Conservation (phyloP, 2,113 vertebrate species). For the Orthonyx spaldingii region DNA sequence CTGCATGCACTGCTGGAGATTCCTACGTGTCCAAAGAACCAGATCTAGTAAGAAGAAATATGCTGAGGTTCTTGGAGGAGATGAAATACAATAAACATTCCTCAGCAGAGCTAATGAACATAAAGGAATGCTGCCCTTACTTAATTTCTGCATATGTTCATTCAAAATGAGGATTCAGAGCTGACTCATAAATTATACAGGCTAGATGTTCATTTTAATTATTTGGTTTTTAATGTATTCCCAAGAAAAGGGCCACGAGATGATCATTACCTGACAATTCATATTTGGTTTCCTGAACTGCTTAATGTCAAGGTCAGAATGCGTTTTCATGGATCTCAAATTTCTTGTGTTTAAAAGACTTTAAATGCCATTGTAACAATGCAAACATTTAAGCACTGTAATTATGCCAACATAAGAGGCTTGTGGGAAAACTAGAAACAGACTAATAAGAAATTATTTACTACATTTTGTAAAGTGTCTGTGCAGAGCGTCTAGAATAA, state of each 20-base stretch:
- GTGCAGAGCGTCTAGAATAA: neutral
- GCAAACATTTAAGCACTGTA: neutral
- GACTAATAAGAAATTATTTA: neutral
- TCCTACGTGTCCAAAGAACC: neutral
- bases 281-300: neutral
- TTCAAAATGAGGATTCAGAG: neutral
- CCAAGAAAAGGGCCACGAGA: neutral
- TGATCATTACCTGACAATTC: neutral
- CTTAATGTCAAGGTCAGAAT: neutral
- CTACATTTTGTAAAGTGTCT: neutral
- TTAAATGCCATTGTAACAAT: neutral
- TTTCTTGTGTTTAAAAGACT: neutral
- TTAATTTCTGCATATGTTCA: neutral
- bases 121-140: neutral
- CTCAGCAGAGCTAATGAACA: neutral
- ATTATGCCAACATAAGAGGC: neutral
- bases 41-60: neutral
- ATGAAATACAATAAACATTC: neutral
- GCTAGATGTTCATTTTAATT: neutral
- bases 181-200: neutral
- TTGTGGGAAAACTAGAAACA: neutral
- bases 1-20: neutral
- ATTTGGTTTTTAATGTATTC: neutral
- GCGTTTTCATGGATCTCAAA: neutral
- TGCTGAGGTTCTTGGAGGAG: neutral